Percentiles rank a stretch among this genome's conserved stretches.
phyloP scores from a whole-genome alignment of 2,797 vertebrate species.

The Platalea minor region DNA sequence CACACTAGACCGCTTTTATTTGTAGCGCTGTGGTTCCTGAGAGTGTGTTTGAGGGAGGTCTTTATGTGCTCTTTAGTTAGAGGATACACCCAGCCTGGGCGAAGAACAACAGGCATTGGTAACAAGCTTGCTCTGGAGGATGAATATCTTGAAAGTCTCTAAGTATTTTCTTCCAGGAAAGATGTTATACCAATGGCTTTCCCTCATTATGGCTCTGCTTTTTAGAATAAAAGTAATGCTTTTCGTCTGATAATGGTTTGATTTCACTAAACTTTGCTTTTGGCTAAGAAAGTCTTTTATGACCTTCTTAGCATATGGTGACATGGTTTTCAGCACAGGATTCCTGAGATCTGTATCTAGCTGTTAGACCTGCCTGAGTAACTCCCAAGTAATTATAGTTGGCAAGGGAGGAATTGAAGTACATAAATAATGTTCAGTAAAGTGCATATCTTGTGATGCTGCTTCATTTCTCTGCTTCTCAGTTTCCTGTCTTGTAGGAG shows the following conservation, averaged over 20 bases:
- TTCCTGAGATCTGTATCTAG: neutral
- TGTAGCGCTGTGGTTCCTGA: neutral
- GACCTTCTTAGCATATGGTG: neutral
- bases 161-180: neutral
- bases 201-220: neutral
- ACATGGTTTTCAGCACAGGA: neutral
- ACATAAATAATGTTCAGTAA: neutral
- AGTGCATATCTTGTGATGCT: neutral
- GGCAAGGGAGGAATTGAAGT: neutral
- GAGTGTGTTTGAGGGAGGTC: neutral
- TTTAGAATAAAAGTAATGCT: neutral
- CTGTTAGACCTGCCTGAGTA: neutral
- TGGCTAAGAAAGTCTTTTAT: neutral
- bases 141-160: neutral
- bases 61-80: neutral
- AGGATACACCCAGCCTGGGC: neutral
- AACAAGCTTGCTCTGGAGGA: neutral
- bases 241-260: neutral
- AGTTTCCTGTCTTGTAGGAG: constrained; percentile 4
- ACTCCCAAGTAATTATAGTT: neutral
- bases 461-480: neutral
- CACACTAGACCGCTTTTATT: neutral
- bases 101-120: neutral
- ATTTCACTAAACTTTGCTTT: neutral
- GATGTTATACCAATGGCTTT: neutral